Percentiles rank a stretch among this genome's conserved stretches.
phyloP scores from a whole-genome alignment of 2,113 vertebrate genomes.

The Rhinolophus sinicus region DNA sequence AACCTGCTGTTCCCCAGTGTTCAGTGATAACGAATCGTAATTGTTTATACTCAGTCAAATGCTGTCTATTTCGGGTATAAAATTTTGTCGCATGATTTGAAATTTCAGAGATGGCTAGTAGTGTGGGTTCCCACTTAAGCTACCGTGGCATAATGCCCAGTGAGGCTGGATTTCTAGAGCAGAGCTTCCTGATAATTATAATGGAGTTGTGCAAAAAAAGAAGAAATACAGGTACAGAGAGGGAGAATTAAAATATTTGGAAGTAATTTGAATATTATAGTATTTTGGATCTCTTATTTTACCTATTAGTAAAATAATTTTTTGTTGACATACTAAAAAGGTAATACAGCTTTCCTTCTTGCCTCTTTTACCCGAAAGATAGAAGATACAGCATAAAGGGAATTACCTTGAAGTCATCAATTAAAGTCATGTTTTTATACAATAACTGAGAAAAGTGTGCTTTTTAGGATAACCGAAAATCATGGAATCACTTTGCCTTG shows the following conservation, averaged over 20 bases:
- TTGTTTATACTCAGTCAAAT: not conserved
- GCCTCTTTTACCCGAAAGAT: not conserved
- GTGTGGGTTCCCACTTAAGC: not conserved
- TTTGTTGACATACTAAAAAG: not conserved
- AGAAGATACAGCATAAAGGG: not conserved
- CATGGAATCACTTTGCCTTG: not conserved
- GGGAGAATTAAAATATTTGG: not conserved
- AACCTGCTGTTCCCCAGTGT: not conserved
- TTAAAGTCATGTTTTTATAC: not conserved
- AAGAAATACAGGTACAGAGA: not conserved
- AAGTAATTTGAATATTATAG: not conserved
- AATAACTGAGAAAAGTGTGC: not conserved
- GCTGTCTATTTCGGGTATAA: not conserved
- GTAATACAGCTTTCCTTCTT: not conserved
- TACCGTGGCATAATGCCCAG: not conserved
- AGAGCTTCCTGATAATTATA: not conserved
- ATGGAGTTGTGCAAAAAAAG: not conserved
- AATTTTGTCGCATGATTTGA: not conserved
- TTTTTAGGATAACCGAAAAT: slow-evolving; percentile 25
- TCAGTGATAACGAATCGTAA: not conserved
- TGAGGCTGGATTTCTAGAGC: not conserved
- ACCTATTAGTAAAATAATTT: slow-evolving; percentile 14
- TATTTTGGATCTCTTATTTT: not conserved
- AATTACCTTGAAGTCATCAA: not conserved
- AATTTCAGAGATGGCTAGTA: not conserved